A percentile compares a stretch with the other conserved stretches of the same genome.
Conservation (phyloP, 2,888 invertebrate species). For the Macaria notata region DNA sequence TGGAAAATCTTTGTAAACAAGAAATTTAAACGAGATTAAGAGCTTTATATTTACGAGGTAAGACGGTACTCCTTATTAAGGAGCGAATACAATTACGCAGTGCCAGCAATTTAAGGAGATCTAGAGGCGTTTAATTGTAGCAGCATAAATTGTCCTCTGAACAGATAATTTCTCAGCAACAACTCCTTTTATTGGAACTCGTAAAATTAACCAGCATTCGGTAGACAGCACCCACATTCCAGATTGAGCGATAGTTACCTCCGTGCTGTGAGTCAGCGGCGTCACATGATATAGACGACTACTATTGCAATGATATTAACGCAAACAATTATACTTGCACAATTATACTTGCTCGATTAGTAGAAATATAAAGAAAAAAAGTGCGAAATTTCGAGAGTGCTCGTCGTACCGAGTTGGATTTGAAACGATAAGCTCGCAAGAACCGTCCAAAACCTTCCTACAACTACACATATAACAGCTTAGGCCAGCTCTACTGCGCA, state of each 20-base stretch:
- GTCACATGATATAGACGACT: too few relatives aligned
- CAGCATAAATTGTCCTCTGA: constrained; percentile 67
- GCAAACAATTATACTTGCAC: too few relatives aligned
- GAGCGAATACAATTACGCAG: constrained; percentile 70
- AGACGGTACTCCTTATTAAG: constrained; percentile 65
- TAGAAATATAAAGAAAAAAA: too few relatives aligned
- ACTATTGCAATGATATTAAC: too few relatives aligned
- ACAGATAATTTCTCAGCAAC: constrained; percentile 62
- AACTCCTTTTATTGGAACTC: constrained; percentile 55
- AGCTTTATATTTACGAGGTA: constrained; percentile 68
- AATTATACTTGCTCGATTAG: too few relatives aligned
- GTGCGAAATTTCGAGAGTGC: too few relatives aligned
- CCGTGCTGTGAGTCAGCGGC: too few relatives aligned
- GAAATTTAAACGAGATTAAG: constrained; percentile 65
- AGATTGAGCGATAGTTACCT: constrained; percentile 1
- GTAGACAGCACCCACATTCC: constrained; percentile 27
- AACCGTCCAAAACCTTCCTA: too few relatives aligned
- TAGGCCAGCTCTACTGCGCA: too few relatives aligned
- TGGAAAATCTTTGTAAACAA: constrained; percentile 55
- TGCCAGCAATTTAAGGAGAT: constrained; percentile 70
- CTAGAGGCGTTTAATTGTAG: constrained; percentile 68
- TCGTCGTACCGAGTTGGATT: too few relatives aligned
- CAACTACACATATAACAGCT: too few relatives aligned
- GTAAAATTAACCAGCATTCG: constrained; percentile 54
- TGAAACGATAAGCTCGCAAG: too few relatives aligned